Evolutionary conservation across 2,113 vertebrate genomes (phyloP).

Genomic region (Centropristis striata): DNA sequence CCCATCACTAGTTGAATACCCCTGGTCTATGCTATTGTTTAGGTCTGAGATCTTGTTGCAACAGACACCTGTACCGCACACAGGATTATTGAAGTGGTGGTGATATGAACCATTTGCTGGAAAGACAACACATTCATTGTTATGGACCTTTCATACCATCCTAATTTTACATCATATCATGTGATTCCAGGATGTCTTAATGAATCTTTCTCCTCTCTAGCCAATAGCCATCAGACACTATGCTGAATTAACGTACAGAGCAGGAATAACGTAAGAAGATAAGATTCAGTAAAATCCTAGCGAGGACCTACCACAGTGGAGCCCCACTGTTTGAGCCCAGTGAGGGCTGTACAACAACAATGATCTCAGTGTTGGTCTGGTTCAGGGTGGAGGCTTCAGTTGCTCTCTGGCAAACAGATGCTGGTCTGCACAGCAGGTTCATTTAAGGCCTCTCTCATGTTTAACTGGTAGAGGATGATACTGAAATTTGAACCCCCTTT

Average conservation of each 20-base stretch:
- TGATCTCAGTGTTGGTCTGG: conserved; percentile 67
- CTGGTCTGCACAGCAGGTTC: conserved; percentile 52
- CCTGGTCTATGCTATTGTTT: too few species aligned
- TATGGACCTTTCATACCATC: not conserved
- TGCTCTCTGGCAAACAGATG: conserved; percentile 54
- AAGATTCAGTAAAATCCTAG: conserved; percentile 23
- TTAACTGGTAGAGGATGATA: not conserved
- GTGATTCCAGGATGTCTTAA: not conserved
- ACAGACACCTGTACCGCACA: too few species aligned
- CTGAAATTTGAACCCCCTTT: not conserved
- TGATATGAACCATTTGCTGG: not conserved
- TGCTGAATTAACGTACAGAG: conserved; percentile 43
- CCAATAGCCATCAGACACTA: conserved; percentile 4
- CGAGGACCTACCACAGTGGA: conserved; percentile 55
- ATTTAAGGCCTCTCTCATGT: conserved; percentile 43
- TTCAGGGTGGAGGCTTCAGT: conserved; percentile 52
- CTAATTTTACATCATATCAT: not conserved
- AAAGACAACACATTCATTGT: not conserved
- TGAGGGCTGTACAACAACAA: conserved; percentile 55
- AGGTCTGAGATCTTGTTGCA: too few species aligned
- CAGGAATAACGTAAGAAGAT: conserved; percentile 48
- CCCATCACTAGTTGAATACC: too few species aligned
- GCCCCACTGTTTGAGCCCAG: conserved; percentile 22
- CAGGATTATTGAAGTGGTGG: too few species aligned
- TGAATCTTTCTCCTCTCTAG: not conserved